Evolutionary conservation across 2,888 invertebrate genomes (phyloP), one percentile per base, ranked within the genome.

Genomic region (Oligia fasciuncula): DNA sequence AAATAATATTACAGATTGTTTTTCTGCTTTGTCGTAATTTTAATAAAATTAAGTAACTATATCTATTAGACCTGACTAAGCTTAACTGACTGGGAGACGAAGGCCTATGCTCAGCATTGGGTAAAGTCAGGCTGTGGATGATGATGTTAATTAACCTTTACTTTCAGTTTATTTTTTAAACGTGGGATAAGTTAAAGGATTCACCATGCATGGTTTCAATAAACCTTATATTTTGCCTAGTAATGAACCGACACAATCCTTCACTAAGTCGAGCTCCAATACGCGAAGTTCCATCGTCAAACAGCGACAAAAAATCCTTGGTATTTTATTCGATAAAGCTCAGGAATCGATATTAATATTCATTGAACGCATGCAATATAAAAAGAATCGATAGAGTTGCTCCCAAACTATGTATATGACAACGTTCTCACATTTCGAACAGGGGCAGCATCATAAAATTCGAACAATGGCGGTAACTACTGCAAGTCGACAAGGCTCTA

Each of bases 401-500:
- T 29, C 6, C 29, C 65, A 73, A 65, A 81, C 80, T 84, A 86
- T 87, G 73, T 86, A 79, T 79, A 68, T 76, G 57, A 66, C 87
- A 91, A 83, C 81, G 88, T 87, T 91, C 88, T 90, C 84, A 88
- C 87, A 91, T 91, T 90, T 90, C 72, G 13, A 84, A 81, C 72
- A 77, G 73, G 72, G 70, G 65, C 69, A 73, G 89, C 85, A 89
- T 93, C 93, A 91, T 94, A 94, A 95, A 95, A 94, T 92, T 88
- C 90, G 91, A 91, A 94, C 93, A 95, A 93, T 93, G 90, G 91
- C 87, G 88, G 91, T 93, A 93, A 94, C 94, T 93, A 93, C 92
- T 93, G 93, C 90, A 93, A 92, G 92, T 93, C 92, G 90, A 94
- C 93, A 92, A 89, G 92, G 93, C 91, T 92, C 92, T 93, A 93